phyloP scores from a whole-genome alignment of 2,113 vertebrate genomes.

The Hiodon tergisus region DNA sequence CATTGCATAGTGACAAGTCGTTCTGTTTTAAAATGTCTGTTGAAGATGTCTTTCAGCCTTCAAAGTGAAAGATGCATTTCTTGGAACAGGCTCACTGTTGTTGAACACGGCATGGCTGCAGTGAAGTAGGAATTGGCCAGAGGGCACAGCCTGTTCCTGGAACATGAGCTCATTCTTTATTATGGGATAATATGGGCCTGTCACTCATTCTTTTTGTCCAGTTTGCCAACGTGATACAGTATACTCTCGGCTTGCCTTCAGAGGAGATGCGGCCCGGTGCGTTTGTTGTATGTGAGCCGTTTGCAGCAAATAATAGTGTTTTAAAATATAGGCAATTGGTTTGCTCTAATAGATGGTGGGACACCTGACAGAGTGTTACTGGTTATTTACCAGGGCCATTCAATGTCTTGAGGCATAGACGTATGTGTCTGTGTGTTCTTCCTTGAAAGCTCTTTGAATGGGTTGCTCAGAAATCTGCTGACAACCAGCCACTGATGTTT shows the following conservation, averaged over 20 bases:
- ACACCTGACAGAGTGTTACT: not conserved
- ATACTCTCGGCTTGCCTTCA: not conserved
- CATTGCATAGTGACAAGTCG: too few species aligned
- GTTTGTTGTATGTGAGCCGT: not conserved
- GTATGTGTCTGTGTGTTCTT: constrained; percentile 2
- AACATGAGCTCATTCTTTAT: constrained; percentile 1
- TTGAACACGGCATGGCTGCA: not conserved
- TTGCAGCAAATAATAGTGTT: not conserved
- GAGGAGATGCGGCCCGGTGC: not conserved
- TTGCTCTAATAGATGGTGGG: not conserved
- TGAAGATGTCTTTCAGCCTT: too few species aligned
- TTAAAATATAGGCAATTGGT: not conserved
- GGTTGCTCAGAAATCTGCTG: constrained; percentile 1
- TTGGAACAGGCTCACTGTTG: not conserved
- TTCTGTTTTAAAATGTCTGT: too few species aligned
- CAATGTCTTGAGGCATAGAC: not conserved
- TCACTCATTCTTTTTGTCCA: constrained; percentile 3
- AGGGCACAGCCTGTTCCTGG: not conserved
- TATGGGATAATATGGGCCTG: not conserved
- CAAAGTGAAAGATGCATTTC: too few species aligned
- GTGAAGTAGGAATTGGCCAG: not conserved
- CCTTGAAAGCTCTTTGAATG: not conserved
- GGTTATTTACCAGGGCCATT: not conserved
- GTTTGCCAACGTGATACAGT: constrained; percentile 13
- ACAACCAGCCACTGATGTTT: not conserved